Evolutionary conservation across 2,888 invertebrate genomes (phyloP), one percentile per base, ranked within the genome.

Genomic region (Eupsilia transversa): DNA sequence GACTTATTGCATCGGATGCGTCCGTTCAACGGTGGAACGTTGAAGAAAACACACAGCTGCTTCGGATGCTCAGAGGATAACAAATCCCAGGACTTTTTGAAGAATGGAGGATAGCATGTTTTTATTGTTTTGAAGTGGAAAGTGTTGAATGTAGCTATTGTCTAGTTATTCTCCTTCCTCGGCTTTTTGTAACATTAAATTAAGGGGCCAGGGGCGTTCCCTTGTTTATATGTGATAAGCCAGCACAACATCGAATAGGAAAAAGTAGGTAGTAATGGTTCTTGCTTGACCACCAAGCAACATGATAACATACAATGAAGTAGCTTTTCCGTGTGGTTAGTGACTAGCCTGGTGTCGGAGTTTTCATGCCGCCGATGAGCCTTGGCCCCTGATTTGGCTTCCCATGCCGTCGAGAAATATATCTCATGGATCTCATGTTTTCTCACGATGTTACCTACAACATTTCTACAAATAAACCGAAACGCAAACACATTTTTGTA

Each of bases 1-100:
- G 77, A 86, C 79, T 85, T 86, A 85, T 86, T 80, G 74, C 78
- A 59, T 65, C 59, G 23, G 61, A 71, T 69, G 67, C 70, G 71
- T 64, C 46, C 52, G 54, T 60, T 60, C 46, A 27, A 43, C 38
- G 23, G 57, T 43, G 54, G 35, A 27, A 60, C 14, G 43, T 46
- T 67, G 30, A 66, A 75, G 73, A 68, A 80, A 78, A 79, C 59
- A 68, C 74, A 41, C 79, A 82, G 67, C 76, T 85, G 79, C 60
- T 79, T 46, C 20, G 23, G 63, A 70, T 72, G 68, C 35, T 30
- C 52, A 60, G 72, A 1, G 72, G 67, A 75, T 74, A 76, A 85
- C 67, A 76, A 77, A 83, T 77, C 2, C 63, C 6, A 46, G 35
- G 30, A 60, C 49, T 70, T 77, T 85, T 75, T 61, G 54, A 69